These are phyloP conservation scores for Acanthiza pusilla DNA, from an alignment of 2,797 vertebrate genomes.

Conservation along the genomic window DNA sequence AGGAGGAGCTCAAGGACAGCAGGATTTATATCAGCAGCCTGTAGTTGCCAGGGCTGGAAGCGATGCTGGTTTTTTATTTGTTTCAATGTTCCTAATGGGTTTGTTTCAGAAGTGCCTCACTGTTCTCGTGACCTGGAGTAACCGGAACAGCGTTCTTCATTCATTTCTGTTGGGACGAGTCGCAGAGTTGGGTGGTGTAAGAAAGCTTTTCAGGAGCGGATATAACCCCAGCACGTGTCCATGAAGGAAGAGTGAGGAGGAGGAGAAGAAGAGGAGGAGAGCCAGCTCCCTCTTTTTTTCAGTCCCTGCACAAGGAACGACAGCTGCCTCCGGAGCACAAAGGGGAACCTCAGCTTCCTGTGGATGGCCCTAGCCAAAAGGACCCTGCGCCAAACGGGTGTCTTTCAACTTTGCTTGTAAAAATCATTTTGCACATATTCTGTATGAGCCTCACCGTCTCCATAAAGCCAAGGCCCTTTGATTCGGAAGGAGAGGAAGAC, in stretches of 20 bases:
- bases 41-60: slow-evolving; percentile 82
- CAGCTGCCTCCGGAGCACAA: slow-evolving; percentile 38
- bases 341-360: slow-evolving; percentile 65
- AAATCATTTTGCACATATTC: slow-evolving; percentile 79
- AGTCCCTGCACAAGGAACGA: slow-evolving; percentile 58
- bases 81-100: slow-evolving; percentile 88
- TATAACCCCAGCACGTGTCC: slow-evolving; percentile 65
- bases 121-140: slow-evolving; percentile 97
- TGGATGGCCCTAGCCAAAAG: slow-evolving; percentile 67
- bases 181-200: slow-evolving; percentile 74
- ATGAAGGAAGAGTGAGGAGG: slow-evolving; percentile 57
- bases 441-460: slow-evolving; percentile 75
- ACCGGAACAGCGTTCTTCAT: slow-evolving; percentile 86
- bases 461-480: slow-evolving; percentile 73
- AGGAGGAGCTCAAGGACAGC: slow-evolving; percentile 81
- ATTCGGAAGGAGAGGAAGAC: slow-evolving; percentile 45
- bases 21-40: slow-evolving; percentile 92
- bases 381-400: slow-evolving; percentile 74
- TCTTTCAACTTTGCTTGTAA: slow-evolving; percentile 79
- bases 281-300: slow-evolving; percentile 50
- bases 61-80: slow-evolving; percentile 79
- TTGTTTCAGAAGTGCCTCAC: slow-evolving; percentile 99
- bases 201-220: slow-evolving; percentile 68
- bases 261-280: slow-evolving; percentile 29
- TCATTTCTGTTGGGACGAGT: slow-evolving; percentile 77